Evolutionary conservation across 2,113 vertebrate species (phyloP).

Genomic region (Scytalopus superciliaris): DNA sequence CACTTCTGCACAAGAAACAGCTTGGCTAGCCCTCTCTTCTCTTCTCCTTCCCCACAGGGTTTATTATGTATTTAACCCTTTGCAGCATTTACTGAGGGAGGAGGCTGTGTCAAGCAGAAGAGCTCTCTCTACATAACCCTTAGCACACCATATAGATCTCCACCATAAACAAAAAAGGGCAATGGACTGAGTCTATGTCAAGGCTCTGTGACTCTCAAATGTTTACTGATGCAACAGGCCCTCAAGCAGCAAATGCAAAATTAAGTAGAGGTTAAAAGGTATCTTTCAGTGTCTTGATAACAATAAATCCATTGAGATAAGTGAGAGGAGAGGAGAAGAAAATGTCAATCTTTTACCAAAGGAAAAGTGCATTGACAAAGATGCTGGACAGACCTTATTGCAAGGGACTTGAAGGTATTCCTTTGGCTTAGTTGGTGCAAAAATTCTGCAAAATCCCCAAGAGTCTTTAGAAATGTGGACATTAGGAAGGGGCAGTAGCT

Average conservation of each 20-base stretch:
- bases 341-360: neutral
- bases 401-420: neutral
- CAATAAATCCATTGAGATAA: neutral
- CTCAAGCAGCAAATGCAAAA: neutral
- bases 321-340: neutral
- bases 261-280: neutral
- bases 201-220: neutral
- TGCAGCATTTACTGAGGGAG: neutral
- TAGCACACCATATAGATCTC: neutral
- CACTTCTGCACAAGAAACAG: conserved; percentile 30
- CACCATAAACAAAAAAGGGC: neutral
- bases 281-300: neutral
- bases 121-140: neutral
- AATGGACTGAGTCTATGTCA: neutral
- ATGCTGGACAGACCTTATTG: neutral
- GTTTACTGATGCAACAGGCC: neutral
- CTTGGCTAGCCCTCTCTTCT: conserved; percentile 34
- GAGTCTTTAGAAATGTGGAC: neutral
- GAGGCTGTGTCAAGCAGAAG: neutral
- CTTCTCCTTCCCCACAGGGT: conserved; percentile 19
- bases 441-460: neutral
- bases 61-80: conserved; percentile 51
- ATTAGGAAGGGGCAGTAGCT: neutral
- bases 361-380: neutral
- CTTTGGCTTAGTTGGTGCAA: neutral